Evolutionary conservation across 2,797 vertebrate species (phyloP).

Genomic region (Trachurus trachurus): DNA sequence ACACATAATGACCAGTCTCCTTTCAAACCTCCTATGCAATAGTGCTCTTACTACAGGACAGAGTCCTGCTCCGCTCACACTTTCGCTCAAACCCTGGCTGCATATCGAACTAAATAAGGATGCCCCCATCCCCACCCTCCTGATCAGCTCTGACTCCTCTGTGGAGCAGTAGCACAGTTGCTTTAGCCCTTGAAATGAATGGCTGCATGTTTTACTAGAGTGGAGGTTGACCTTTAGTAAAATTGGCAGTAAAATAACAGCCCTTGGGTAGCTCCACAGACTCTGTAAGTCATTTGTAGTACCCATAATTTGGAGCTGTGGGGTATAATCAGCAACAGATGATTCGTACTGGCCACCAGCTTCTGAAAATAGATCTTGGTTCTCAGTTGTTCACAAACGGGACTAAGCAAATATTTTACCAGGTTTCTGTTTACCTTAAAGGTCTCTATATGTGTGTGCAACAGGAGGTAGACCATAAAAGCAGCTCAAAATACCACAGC

Average conservation of each 20-base stretch:
- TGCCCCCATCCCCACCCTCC: constrained; percentile 27
- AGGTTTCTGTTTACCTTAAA: constrained; percentile 88
- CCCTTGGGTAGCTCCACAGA: constrained; percentile 85
- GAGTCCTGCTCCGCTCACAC: constrained; percentile 1
- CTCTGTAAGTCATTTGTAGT: constrained; percentile 90
- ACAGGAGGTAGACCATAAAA: constrained; percentile 84
- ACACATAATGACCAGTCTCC: not conserved
- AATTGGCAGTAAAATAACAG: constrained; percentile 90
- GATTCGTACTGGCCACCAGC: constrained; percentile 88
- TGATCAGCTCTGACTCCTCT: constrained; percentile 63
- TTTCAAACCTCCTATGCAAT: not conserved
- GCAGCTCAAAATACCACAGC: constrained; percentile 83
- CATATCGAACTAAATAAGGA: constrained; percentile 52
- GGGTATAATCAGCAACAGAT: constrained; percentile 90
- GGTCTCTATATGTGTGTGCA: constrained; percentile 83
- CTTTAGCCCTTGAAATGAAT: constrained; percentile 78
- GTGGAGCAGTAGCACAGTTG: constrained; percentile 62
- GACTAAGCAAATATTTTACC: constrained; percentile 88
- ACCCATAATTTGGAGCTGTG: constrained; percentile 89
- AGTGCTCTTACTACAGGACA: not conserved
- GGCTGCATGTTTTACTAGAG: constrained; percentile 84
- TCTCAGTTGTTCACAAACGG: constrained; percentile 86
- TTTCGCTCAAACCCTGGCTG: not conserved
- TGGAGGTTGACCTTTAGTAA: constrained; percentile 88
- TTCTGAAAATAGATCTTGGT: constrained; percentile 88